Conservation (phyloP, 2,888 invertebrate species). For the Strigamia maritima region DNA sequence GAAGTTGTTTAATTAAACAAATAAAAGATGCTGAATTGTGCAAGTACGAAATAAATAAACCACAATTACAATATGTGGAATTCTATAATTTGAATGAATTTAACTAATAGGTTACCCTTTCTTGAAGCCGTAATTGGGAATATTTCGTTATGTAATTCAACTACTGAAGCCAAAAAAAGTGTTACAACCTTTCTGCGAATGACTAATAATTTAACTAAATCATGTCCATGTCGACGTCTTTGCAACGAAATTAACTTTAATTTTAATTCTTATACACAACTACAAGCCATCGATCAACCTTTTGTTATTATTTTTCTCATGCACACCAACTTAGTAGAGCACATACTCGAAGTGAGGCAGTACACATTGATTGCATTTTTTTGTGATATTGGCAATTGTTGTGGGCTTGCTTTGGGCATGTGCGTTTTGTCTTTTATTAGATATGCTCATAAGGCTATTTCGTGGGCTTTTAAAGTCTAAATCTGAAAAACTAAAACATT, state of each 20-base stretch:
- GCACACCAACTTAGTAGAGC: neutral
- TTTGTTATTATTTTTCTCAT: neutral
- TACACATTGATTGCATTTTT: slow-evolving; percentile 21
- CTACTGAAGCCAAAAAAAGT: neutral
- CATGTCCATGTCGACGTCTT: neutral
- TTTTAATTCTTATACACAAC: neutral
- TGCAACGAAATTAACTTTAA: neutral
- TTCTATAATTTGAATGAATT: neutral
- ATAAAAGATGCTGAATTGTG: neutral
- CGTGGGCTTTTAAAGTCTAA: neutral
- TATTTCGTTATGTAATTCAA: neutral
- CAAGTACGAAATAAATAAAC: neutral
- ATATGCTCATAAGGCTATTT: neutral
- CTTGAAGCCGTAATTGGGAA: neutral
- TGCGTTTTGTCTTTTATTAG: slow-evolving; percentile 25
- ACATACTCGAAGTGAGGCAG: neutral
- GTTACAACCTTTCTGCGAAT: neutral
- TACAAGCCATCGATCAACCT: neutral
- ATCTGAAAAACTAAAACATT: neutral
- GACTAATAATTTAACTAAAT: neutral
- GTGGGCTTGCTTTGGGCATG: slow-evolving; percentile 37
- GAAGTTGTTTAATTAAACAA: neutral
- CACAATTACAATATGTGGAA: neutral
- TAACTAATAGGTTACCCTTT: neutral
- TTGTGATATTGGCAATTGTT: slow-evolving; percentile 38